phyloP scores from a whole-genome alignment of 2,797 vertebrate species.

The Peromyscus aztecus region DNA sequence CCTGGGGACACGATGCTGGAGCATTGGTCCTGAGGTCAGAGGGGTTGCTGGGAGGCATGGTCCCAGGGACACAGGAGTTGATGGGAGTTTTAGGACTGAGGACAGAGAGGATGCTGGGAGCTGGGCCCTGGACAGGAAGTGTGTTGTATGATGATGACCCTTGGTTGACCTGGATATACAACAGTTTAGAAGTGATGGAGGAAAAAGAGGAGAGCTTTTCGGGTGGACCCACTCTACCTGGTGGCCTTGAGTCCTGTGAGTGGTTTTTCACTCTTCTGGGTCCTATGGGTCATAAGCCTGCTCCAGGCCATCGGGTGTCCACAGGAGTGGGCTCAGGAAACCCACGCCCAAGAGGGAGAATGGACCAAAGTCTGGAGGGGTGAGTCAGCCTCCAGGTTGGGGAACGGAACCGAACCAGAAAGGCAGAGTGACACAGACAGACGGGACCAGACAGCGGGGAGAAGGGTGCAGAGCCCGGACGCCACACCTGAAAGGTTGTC shows the following conservation, averaged over 20 bases:
- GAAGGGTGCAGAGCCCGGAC: neutral
- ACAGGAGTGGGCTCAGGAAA: neutral
- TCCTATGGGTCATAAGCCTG: neutral
- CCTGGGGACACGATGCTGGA: neutral
- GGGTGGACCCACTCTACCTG: neutral
- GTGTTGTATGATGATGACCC: neutral
- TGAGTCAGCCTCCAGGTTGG: neutral
- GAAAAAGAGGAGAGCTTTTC: neutral
- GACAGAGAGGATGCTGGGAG: neutral
- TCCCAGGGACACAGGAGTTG: neutral
- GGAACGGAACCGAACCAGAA: neutral
- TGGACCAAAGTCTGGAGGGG: neutral
- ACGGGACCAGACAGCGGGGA: neutral
- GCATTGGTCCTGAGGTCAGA: neutral
- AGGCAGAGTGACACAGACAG: neutral
- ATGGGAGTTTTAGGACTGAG: neutral
- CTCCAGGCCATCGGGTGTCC: neutral
- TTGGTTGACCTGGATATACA: neutral
- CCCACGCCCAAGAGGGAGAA: neutral
- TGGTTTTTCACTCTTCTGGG: conserved; percentile 11
- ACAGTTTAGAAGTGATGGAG: neutral
- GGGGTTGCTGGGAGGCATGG: neutral
- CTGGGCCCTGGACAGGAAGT: neutral
- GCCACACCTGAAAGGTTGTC: neutral
- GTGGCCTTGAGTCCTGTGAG: neutral